A percentile compares a stretch with the other conserved stretches of the same genome.
Evolutionary conservation across 1,140 invertebrate species (phyloP).

Genomic region (Kradibia gibbosae): DNA sequence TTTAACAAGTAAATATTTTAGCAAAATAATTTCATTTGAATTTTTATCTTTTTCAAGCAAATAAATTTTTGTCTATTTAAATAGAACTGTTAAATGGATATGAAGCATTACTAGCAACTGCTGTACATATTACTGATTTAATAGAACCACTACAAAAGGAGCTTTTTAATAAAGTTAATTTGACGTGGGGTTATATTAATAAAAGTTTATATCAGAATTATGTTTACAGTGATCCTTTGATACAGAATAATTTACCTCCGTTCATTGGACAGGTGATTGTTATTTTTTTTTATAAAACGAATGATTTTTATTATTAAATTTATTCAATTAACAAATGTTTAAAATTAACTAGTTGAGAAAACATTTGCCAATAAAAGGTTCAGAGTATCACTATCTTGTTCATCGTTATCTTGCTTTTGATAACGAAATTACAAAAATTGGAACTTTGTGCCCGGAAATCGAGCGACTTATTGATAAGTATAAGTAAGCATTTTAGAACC

Average conservation of each 20-base stretch:
- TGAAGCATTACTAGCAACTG: slow-evolving; percentile 75
- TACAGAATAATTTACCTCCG: slow-evolving; percentile 75
- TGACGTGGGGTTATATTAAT: slow-evolving; percentile 78
- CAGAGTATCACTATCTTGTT: slow-evolving; percentile 73
- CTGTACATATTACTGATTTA: slow-evolving; percentile 73
- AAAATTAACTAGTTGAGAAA: slow-evolving; percentile 65
- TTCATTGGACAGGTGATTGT: slow-evolving; percentile 74
- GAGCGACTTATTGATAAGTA: slow-evolving; percentile 77
- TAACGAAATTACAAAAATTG: slow-evolving; percentile 77
- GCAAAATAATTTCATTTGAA: background rate
- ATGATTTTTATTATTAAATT: background rate
- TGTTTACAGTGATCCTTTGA: slow-evolving; percentile 76
- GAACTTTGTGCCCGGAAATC: slow-evolving; percentile 75
- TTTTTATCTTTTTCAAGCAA: background rate
- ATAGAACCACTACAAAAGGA: slow-evolving; percentile 75
- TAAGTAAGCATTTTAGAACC: slow-evolving; percentile 64
- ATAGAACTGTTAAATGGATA: slow-evolving; percentile 77
- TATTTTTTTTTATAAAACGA: background rate
- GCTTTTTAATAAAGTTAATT: slow-evolving; percentile 75
- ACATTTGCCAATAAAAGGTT: slow-evolving; percentile 68
- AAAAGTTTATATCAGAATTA: slow-evolving; percentile 78
- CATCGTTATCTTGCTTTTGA: slow-evolving; percentile 77
- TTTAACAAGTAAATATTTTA: slow-evolving; percentile 70
- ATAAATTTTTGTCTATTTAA: slow-evolving; percentile 24
- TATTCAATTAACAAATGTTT: background rate